Evolutionary conservation across 2,888 invertebrate species (phyloP).

Genomic region (Cerceris rybyensis): DNA sequence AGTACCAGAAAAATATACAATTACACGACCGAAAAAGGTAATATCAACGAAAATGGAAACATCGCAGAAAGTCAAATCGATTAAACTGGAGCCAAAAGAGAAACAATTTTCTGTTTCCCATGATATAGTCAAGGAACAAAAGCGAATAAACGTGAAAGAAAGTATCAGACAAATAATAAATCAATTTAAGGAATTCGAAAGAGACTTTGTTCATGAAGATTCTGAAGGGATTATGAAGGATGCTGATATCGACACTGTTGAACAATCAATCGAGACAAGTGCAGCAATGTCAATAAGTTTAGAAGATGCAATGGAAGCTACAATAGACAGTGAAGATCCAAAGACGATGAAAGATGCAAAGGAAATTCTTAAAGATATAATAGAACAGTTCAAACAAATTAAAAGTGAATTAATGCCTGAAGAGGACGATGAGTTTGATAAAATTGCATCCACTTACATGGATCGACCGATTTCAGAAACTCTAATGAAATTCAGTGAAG

Average conservation of each 20-base stretch:
- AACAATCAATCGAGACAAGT: conserved; percentile 30
- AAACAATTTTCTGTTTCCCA: conserved; percentile 78
- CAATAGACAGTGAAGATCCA: conserved; percentile 48
- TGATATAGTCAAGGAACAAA: conserved; percentile 62
- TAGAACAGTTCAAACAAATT: conserved; percentile 76
- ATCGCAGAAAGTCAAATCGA: conserved; percentile 52
- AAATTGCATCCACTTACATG: conserved; percentile 74
- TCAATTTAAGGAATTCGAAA: conserved; percentile 79
- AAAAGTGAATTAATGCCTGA: conserved; percentile 75
- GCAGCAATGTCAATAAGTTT: conserved; percentile 49
- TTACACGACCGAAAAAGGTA: conserved; percentile 45
- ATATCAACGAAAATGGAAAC: conserved; percentile 58
- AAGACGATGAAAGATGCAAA: conserved; percentile 70
- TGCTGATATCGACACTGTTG: neutral
- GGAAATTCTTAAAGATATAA: conserved; percentile 76
- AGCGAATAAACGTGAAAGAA: conserved; percentile 70
- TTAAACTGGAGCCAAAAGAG: conserved; percentile 69
- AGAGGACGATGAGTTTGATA: conserved; percentile 73
- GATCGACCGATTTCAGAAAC: conserved; percentile 77
- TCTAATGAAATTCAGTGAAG: conserved; percentile 76
- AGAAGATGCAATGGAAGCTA: conserved; percentile 53
- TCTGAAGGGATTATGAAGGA: conserved; percentile 46
- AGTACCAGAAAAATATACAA: conserved; percentile 51
- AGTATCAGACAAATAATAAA: conserved; percentile 78
- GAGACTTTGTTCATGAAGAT: conserved; percentile 72